phyloP scores from a whole-genome alignment of 2,797 vertebrate species.

The Betta splendens region DNA sequence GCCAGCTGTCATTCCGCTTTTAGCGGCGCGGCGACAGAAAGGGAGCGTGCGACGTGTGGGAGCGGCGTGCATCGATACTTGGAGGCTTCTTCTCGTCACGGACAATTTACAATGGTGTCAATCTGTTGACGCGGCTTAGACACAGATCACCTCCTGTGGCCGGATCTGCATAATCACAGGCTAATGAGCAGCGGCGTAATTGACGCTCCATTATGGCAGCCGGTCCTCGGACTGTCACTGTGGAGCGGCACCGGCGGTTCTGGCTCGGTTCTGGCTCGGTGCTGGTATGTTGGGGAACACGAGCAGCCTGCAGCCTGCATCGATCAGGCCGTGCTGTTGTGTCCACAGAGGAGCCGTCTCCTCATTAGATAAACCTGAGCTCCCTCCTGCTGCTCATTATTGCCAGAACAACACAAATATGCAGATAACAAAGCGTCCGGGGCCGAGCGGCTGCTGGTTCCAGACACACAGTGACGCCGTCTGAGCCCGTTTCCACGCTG shows the following conservation, averaged over 20 bases:
- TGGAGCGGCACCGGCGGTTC: conserved; percentile 14
- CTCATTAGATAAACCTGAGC: conserved; percentile 52
- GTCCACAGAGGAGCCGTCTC: conserved; percentile 33
- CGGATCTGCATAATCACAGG: conserved; percentile 43
- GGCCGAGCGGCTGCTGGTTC: conserved; percentile 50
- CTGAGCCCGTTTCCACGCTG: conserved; percentile 56
- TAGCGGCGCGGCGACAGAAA: conserved; percentile 5
- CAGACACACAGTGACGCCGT: conserved; percentile 59
- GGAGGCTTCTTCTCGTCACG: conserved; percentile 37
- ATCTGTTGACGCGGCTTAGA: conserved; percentile 14
- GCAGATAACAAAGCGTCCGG: conserved; percentile 57
- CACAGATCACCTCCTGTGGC: conserved; percentile 15
- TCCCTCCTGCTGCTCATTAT: conserved; percentile 40
- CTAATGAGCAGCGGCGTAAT: conserved; percentile 47
- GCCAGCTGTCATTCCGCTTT: conserved; percentile 5
- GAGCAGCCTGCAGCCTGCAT: conserved; percentile 11
- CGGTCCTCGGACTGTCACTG: conserved; percentile 25
- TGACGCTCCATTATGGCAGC: conserved; percentile 33
- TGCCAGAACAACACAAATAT: conserved; percentile 37
- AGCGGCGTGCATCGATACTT: conserved; percentile 38
- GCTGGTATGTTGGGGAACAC: conserved; percentile 31
- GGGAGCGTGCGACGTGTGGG: conserved; percentile 30
- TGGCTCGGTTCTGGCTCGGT: conserved; percentile 26
- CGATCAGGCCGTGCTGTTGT: conserved; percentile 41
- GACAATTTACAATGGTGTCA: conserved; percentile 33